Evolutionary conservation across 2,113 vertebrate genomes (phyloP).

Genomic region (Sorex fumeus): DNA sequence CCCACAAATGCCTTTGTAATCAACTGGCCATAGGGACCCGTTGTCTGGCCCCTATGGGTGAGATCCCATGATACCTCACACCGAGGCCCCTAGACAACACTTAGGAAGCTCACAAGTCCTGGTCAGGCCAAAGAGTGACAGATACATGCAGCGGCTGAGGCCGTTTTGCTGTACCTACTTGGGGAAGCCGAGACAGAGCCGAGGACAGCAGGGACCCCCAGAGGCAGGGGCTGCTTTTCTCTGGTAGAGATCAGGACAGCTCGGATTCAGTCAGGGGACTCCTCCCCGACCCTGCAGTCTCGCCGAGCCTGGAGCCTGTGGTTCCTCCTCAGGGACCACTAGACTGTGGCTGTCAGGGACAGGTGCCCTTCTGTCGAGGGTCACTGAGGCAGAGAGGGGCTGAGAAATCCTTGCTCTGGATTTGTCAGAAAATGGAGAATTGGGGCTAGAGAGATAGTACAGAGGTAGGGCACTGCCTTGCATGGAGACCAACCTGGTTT

Average conservation of each 20-base stretch:
- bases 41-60: slow-evolving; percentile 30
- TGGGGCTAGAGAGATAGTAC: too few relatives aligned
- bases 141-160: not conserved
- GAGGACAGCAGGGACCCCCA: not conserved
- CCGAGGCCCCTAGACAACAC: not conserved
- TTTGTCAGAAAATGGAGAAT: not conserved
- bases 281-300: not conserved
- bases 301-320: not conserved
- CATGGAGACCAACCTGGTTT: too few relatives aligned
- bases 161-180: not conserved
- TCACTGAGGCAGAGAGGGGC: not conserved
- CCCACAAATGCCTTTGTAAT: not conserved
- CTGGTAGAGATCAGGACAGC: not conserved
- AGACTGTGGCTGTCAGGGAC: not conserved
- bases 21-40: not conserved
- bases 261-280: not conserved
- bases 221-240: not conserved
- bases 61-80: slow-evolving; percentile 13
- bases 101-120: not conserved
- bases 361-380: not conserved
- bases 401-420: not conserved
- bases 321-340: not conserved
- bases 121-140: not conserved
- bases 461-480: too few relatives aligned
- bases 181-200: not conserved